Evolutionary conservation across 2,797 vertebrate genomes (phyloP), one percentile per base, ranked within the genome.

Genomic region (Leptoclinus maculatus): DNA sequence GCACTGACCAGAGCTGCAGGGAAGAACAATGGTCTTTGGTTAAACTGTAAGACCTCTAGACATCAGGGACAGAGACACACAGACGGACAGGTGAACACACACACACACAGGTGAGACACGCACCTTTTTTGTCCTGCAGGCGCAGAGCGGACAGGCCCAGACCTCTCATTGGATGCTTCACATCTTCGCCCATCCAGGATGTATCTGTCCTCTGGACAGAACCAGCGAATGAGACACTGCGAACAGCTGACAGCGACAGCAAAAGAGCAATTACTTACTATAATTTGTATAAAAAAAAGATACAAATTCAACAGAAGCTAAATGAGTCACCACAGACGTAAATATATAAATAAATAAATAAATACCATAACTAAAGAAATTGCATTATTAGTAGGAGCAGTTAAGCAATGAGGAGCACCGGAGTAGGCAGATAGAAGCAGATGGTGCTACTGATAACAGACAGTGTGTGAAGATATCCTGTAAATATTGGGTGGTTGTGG

Each of bases 111-210:
- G 9, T 49, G 47, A 49, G 21, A 68, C 17, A 2, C 71, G 34
- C 76, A 96, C 96, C 94, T 95, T 87, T 95, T 87, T 96, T 96
- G 78, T 95, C 95, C 84, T 93, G 94, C 80, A 95, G 89, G 80
- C 88, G 91, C 76, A 89, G 83, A 86, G 94, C 90, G 86, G 95
- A 91, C 82, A 93, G 86, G 77, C 88, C 92, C 23, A 86, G 72
- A 78, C 89, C 93, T 88, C 90, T 93, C 85, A 92, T 71, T 58
- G 91, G 88, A 77, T 71, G 75, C 74, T 87, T 90, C 78, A 82
- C 93, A 91, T 93, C 90, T 69, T 94, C 90, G 45, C 92, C 94
- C 95, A 96, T 96, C 94, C 93, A 95, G 88, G 90, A 94, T 3
- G 83, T 71, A 19, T 84, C 83, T 29, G 78, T 89, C 78, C 78